Percentiles rank a stretch among this genome's conserved stretches.
Conservation (phyloP, 2,888 invertebrate species). For the Germaria angustata region DNA sequence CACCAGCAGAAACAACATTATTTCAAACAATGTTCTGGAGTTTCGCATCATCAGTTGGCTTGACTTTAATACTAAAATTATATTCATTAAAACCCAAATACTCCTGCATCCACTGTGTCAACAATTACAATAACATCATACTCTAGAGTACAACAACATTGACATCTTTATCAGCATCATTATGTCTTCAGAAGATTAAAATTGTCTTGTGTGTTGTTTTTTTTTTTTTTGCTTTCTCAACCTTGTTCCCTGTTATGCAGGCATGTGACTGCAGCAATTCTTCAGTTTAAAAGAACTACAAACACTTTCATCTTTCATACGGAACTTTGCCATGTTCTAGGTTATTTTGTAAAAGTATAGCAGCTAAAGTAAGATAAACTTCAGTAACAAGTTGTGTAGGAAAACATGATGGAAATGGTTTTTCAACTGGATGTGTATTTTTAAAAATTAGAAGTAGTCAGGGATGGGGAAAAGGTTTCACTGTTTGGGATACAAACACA, state of each 20-base stretch:
- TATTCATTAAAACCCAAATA: constrained; percentile 17
- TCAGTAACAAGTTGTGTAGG: neutral
- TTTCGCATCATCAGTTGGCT: constrained; percentile 3
- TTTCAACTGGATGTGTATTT: neutral
- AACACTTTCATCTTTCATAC: neutral
- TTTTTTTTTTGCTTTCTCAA: too few species aligned
- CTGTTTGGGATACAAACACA: too few species aligned
- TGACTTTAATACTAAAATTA: constrained; percentile 8
- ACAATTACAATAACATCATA: constrained; percentile 9
- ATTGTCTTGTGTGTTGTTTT: too few species aligned
- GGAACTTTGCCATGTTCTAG: neutral
- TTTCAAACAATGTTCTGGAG: neutral
- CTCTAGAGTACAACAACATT: constrained; percentile 43
- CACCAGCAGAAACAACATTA: constrained; percentile 7
- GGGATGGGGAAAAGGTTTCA: too few species aligned
- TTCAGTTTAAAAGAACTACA: constrained; percentile 19
- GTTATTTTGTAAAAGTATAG: neutral
- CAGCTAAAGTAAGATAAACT: constrained; percentile 8
- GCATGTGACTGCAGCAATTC: constrained; percentile 8
- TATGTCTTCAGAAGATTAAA: constrained; percentile 59
- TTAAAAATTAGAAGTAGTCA: too few species aligned
- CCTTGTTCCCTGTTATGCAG: neutral
- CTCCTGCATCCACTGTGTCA: neutral
- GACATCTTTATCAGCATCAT: constrained; percentile 63
- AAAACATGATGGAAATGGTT: neutral